Evolutionary conservation across 2,888 invertebrate species (phyloP), one percentile per base, ranked within the genome.

Genomic region (Lacanobia wlatinum): DNA sequence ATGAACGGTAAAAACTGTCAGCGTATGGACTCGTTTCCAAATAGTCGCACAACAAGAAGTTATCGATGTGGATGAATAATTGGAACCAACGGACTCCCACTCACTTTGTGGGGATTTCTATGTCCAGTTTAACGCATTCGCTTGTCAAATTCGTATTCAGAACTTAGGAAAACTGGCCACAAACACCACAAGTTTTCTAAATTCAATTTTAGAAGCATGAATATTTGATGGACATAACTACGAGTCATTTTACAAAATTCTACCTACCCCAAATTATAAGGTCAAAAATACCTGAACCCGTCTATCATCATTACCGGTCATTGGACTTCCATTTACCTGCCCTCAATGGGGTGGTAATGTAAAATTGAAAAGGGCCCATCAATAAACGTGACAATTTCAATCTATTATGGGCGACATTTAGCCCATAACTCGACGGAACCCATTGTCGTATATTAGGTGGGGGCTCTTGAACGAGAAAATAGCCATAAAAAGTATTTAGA

Each of bases 401-500:
- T 84, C 83, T 82, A 86, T 88, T 84, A 80, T 56, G 73, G 80
- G 14, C 80, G 83, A 80, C 83, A 78, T 80, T 75, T 67, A 61
- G 73, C 78, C 86, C 80, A 89, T 87, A 87, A 82, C 78, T 87
- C 80, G 86, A 73, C 73, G 76, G 82, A 83, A 82, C 78, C 81
- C 80, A 80, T 72, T 73, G 81, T 60, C 78, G 77, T 83, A 76
- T 76, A 78, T 74, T 67, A 79, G 73, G 76, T 59, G 59, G 66
- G 72, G 69, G 59, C 59, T 75, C 79, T 64, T 70, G 79, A 72
- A 80, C 70, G 63, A 81, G 84, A 82, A 87, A 89, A 89, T 80
- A 78, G 73, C 87, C 90, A 87, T 91, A 90, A 91, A 90, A 91
- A 92, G 89, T 91, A 88, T 90, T 89, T 88, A 90, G 89, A 89